phyloP scores from a whole-genome alignment of 1,140 invertebrate genomes.

The Drosophila carrolli region DNA sequence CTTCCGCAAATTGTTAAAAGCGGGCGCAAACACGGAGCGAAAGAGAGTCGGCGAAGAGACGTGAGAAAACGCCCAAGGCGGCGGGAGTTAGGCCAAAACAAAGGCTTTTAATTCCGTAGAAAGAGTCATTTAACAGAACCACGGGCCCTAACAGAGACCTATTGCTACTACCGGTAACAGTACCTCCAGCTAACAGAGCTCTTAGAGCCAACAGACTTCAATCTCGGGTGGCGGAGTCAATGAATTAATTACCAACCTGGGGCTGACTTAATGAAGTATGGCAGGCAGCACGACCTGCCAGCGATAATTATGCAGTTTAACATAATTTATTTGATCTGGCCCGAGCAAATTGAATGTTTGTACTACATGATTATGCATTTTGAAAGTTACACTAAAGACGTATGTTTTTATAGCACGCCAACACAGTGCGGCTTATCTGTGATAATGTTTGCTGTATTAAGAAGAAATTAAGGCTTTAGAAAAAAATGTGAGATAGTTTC shows the following conservation, averaged over 20 bases:
- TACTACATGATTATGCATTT: constrained; percentile 27
- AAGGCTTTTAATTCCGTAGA: constrained; percentile 5
- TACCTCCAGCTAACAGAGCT: constrained; percentile 19
- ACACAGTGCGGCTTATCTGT: background rate
- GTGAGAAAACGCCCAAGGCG: constrained; percentile 54
- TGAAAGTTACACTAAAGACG: constrained; percentile 16
- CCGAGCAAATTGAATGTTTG: constrained; percentile 40
- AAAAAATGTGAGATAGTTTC: no score
- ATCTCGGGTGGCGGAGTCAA: constrained; percentile 24
- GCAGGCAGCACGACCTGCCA: constrained; percentile 19
- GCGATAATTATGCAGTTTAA: constrained; percentile 64
- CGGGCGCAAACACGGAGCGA: background rate
- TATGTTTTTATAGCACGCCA: background rate
- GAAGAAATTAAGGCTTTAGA: no score
- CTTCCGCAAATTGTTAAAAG: constrained; percentile 74
- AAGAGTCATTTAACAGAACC: constrained; percentile 31
- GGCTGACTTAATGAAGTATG: constrained; percentile 34
- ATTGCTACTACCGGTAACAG: background rate
- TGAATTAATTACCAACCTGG: constrained; percentile 46
- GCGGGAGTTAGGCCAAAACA: constrained; percentile 17
- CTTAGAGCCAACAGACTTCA: constrained; percentile 5
- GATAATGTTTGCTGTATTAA: no score
- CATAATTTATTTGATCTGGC: constrained; percentile 50
- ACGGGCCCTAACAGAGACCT: constrained; percentile 10
- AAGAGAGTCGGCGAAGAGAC: constrained; percentile 32